Evolutionary conservation across 1,140 invertebrate species (phyloP), one percentile per base, ranked within the genome.

Genomic region (Orchesella cincta): DNA sequence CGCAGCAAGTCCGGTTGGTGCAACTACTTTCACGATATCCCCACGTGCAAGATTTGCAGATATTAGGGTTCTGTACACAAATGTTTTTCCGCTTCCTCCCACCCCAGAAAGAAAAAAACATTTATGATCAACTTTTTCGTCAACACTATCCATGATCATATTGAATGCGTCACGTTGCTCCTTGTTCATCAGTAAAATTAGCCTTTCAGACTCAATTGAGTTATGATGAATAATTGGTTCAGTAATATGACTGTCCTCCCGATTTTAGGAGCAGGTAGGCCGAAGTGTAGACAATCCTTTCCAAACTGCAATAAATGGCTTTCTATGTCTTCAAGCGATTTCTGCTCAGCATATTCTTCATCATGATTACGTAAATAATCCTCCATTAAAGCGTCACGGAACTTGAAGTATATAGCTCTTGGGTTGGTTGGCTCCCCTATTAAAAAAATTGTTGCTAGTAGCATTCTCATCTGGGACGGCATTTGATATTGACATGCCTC

Each of bases 1-100:
- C 28, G 88, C 86, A 31, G 87, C 87, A 73, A 89, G 89, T 76
- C 86, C 87, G 33, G 87, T 88, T 64, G 86, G 88, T 74, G 87
- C 87, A 64, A 88, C 80, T 12, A 86, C 85, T 18, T 88, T 70
- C 34, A 85, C 84, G 76, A 86, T 85, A 14, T 84, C 78, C 33
- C 81, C 76, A 29, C 78, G 1, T 16, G 35, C 57, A 78, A 82
- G 70, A 34, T 85, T 79, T 67, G 74, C 52, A 18, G 80, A 81
- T 28, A 85, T 74, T 5, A 84, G 73, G n/a, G 83, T 36, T 31
- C 81, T 82, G 35, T 80, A 70, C 26, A 82, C 26, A 70, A 79
- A 82, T 12, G 80, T 83, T 78, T 84, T 83, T 23, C 81, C 79
- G 28, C 79, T 79, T 34, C 81, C 80, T 52, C 81, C 78, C 3